phyloP scores from a whole-genome alignment of 2,113 vertebrate species.

The Dicerorhinus sumatrensis region DNA sequence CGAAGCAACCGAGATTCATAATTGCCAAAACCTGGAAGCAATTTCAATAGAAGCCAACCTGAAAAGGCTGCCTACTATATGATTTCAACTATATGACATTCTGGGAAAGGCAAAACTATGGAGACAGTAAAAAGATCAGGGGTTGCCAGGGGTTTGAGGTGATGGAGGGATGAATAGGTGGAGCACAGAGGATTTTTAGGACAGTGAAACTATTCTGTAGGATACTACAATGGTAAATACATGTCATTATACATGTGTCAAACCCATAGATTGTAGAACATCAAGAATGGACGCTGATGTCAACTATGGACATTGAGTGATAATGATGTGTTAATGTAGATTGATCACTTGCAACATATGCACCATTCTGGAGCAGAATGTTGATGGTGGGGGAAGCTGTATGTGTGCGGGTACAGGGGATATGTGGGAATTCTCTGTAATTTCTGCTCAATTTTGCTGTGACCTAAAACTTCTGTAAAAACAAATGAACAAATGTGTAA shows the following conservation, averaged over 20 bases:
- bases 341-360: background rate
- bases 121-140: background rate
- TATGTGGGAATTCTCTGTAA: background rate
- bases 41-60: background rate
- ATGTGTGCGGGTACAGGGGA: background rate
- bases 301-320: background rate
- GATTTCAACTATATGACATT: background rate
- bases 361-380: background rate
- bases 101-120: background rate
- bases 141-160: background rate
- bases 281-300: no score
- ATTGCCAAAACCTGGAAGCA: background rate
- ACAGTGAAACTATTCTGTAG: background rate
- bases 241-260: background rate
- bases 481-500: background rate
- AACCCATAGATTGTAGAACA: no score
- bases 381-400: background rate
- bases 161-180: background rate
- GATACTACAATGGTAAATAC: no score
- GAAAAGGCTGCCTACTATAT: background rate
- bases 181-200: background rate
- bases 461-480: background rate
- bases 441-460: background rate
- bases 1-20: background rate
- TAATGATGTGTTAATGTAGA: background rate